Evolutionary conservation across 2,888 invertebrate genomes (phyloP).

Genomic region (Macrophya annulata): DNA sequence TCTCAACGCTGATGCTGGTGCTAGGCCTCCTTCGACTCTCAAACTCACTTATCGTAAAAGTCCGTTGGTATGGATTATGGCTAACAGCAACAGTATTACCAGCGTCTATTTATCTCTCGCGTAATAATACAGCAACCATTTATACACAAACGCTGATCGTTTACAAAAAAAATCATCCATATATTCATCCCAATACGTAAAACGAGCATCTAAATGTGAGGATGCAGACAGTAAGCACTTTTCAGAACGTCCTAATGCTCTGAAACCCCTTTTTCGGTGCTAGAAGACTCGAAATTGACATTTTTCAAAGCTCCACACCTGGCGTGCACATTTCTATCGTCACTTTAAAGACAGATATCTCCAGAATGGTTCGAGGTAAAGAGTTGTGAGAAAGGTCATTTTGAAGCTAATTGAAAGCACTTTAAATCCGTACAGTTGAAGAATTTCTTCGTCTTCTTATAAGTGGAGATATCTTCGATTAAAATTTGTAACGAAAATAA

Average conservation of each 20-base stretch:
- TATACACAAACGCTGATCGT: background rate
- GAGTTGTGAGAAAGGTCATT: background rate
- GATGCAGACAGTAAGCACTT: background rate
- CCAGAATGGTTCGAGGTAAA: background rate
- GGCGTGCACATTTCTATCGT: background rate
- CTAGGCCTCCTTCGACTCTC: constrained; percentile 58
- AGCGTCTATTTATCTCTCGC: constrained; percentile 25
- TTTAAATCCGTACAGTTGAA: background rate
- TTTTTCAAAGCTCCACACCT: background rate
- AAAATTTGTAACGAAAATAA: background rate
- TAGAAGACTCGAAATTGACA: background rate
- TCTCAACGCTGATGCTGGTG: constrained; percentile 54
- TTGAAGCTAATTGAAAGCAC: background rate
- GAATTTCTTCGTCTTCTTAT: background rate
- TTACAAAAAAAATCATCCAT: background rate
- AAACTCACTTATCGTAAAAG: constrained; percentile 66
- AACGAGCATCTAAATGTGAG: background rate
- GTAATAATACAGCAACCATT: background rate
- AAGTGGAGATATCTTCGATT: background rate
- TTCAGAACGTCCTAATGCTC: background rate
- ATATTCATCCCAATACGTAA: background rate
- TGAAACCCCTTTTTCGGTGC: background rate
- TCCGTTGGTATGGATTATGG: background rate
- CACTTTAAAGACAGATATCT: background rate
- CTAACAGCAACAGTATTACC: constrained; percentile 22